Evolutionary conservation across 2,113 vertebrate species (phyloP).

Genomic region (Lipophrys pholis): DNA sequence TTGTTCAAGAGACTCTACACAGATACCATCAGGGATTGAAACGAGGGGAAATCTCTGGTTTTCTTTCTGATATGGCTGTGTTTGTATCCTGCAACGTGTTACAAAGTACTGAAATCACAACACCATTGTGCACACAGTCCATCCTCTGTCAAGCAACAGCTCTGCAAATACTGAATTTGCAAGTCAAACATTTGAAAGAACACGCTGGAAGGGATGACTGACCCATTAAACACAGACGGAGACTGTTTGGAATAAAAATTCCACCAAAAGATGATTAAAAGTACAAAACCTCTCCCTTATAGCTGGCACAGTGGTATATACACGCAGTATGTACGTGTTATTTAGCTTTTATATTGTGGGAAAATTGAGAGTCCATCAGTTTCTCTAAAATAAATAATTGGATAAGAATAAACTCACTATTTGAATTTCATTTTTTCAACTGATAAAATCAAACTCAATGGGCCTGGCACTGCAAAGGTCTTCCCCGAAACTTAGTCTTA

Average conservation of each 20-base stretch:
- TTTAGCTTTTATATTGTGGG: background rate
- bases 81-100: background rate
- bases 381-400: slow-evolving; percentile 5
- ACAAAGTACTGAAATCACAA: background rate
- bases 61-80: background rate
- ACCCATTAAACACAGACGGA: slow-evolving; percentile 8
- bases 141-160: background rate
- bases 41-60: background rate
- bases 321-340: background rate
- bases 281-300: background rate
- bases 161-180: slow-evolving; percentile 32
- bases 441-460: background rate
- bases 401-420: background rate
- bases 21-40: too few relatives aligned
- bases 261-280: slow-evolving; percentile 11
- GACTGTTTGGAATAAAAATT: slow-evolving; percentile 22
- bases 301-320: background rate
- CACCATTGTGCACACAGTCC: background rate
- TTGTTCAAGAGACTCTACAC: too few relatives aligned
- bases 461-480: slow-evolving; percentile 16
- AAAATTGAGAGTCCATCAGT: background rate
- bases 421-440: background rate
- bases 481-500: slow-evolving; percentile 22
- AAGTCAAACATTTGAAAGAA: slow-evolving; percentile 40
- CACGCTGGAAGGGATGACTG: background rate